Conservation (phyloP, 2,797 vertebrate species). For the Chelon labrosus region DNA sequence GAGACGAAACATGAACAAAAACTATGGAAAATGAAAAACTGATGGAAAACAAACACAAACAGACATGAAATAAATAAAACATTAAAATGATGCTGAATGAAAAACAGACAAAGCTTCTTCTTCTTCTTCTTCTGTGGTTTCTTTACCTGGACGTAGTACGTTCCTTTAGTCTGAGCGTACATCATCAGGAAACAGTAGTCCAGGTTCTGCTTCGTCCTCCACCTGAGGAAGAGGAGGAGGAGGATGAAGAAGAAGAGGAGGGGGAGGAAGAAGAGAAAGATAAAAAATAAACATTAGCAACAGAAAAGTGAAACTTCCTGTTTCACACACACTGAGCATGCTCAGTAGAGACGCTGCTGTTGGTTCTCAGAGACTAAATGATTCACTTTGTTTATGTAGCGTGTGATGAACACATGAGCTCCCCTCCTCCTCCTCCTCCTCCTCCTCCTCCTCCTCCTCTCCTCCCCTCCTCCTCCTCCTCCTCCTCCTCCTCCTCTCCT, state of each 20-base stretch:
- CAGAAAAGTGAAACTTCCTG: not conserved
- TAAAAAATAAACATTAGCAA: not conserved
- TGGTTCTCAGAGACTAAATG: no score
- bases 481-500: not conserved
- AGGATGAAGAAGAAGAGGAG: conserved; percentile 68
- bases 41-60: no score
- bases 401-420: conserved; percentile 46
- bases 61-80: no score
- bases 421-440: no score
- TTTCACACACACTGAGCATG: no score
- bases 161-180: conserved; percentile 98
- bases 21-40: no score
- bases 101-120: no score
- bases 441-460: no score
- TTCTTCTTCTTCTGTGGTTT: no score
- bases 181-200: conserved; percentile 99
- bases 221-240: conserved; percentile 83
- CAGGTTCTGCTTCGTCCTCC: conserved; percentile 98
- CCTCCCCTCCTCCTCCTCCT: not conserved
- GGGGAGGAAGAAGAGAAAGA: not conserved
- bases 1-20: no score
- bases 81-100: no score
- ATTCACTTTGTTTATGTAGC: conserved; percentile 13
- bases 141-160: conserved; percentile 95
- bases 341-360: no score